Evolutionary conservation across 2,113 vertebrate species (phyloP), one percentile per base, ranked within the genome.

Genomic region (Carettochelys insculpta): DNA sequence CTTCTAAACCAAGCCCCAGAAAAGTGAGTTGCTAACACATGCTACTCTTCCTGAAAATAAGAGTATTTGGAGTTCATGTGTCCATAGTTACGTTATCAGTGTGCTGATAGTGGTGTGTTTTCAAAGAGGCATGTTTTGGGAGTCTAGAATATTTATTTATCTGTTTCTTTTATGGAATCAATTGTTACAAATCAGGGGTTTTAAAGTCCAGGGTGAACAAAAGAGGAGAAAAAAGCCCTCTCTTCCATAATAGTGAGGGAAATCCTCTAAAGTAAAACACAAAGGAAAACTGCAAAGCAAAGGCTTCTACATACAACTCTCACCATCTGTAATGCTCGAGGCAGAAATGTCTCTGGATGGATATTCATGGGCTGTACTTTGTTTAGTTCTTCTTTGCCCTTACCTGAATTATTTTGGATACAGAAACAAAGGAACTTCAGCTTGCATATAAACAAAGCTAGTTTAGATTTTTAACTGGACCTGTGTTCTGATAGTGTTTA

Each of bases 361-460:
- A 38, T 51, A 24, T 24, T 11, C 48, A 7, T 1, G 52, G 58
- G 48, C 14, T 50, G 51, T 48, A 78, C 8, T 11, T 86, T 38
- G 29, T 54, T 81, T 19, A 80, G 8, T 82, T 47, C 51, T 31
- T 75, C 88, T 47, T 84, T 14, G 3, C 20, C 41, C 65, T 14
- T 0, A 0, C 41, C 51, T 41, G 48, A 90, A 41, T 43, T 6
- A 53, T 81, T 56, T 93, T 87, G 47, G 16, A 43, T 58, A 34
- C 54, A 83, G 8, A 7, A 85, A 27, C 6, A 79, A 43, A 2
- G 84, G 34, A 10, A 56, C 3, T 53, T 83, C 2, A 31, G 8
- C 41, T 25, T n/a, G 9, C 38, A 38, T 41, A 71, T 22, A 71
- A 71, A 41, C 38, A 22, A n/a, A 71, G 38, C 19, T 20, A 68